Percentiles rank a stretch among this genome's conserved stretches.
Evolutionary conservation across 2,113 vertebrate species (phyloP).

Genomic region (Phaethornis superciliosus): DNA sequence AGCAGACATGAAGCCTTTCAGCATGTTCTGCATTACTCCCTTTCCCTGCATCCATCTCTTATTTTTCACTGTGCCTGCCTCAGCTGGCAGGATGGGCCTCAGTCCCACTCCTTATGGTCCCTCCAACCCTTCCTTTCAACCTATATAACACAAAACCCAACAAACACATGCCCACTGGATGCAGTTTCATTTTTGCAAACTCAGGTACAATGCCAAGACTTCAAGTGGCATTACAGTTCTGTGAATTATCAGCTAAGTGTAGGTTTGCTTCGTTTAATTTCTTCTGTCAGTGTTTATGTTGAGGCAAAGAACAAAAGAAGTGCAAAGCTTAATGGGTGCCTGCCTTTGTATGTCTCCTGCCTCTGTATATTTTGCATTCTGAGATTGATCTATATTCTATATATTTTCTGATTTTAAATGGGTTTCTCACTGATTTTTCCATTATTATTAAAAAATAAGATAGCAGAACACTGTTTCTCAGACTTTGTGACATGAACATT

Average conservation of each 20-base stretch:
- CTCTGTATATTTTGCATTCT: background rate
- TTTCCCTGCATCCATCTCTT: background rate
- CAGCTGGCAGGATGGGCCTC: background rate
- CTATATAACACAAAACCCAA: background rate
- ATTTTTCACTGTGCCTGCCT: background rate
- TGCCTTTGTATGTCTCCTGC: too few species aligned
- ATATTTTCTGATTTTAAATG: background rate
- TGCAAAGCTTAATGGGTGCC: background rate
- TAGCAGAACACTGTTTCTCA: background rate
- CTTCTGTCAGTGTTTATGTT: background rate
- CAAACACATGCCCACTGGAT: background rate
- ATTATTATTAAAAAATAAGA: background rate
- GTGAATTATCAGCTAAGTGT: background rate
- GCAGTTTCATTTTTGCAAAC: background rate
- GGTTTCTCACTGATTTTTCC: background rate
- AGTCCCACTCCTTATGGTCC: background rate
- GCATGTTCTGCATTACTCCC: fast-evolving
- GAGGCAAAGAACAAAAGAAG: background rate
- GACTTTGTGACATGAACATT: background rate
- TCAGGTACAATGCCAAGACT: background rate
- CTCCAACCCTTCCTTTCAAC: background rate
- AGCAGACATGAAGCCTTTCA: background rate
- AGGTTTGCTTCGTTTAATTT: fast-evolving
- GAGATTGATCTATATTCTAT: background rate
- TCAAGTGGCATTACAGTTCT: background rate